Evolutionary conservation across 2,888 invertebrate species (phyloP), one percentile per base, ranked within the genome.

Genomic region (Tanaodytes sp.): DNA sequence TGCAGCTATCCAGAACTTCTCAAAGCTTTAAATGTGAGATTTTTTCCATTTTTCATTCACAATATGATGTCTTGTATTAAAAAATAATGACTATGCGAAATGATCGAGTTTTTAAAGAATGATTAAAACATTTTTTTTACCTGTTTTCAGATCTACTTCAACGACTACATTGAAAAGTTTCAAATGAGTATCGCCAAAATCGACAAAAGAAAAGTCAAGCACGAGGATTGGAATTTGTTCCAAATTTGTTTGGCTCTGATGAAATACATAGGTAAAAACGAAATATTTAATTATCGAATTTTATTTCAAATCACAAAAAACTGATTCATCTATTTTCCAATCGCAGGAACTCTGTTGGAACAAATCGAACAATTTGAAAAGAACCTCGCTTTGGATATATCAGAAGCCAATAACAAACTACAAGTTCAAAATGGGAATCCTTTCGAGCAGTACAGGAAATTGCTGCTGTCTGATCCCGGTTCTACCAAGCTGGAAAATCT

Each of bases 341-440:
- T n/a, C n/a, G 76, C 85, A 72, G 91, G 92, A 0, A 91, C 92
- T 73, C 88, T 93, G 54, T 86, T 92, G 70, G 84, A 88, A 66
- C 89, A 91, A 74, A 80, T 92, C 4, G 90, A 91, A 68, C 89
- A 90, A 74, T 87, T 92, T 67, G 93, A 93, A 80, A 88, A 89
- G 75, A 87, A 87, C 30, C 81, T 93, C 14, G 87, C 90, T 1
- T 83, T 86, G n/a, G 88, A 88, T 48, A 87, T 92, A 64, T 81
- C 88, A 57, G 86, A 89, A 74, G 79, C 85, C 15, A 86, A 88
- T 72, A 76, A 79, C 79, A 84, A 82, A 72, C 63, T 83, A 15
- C 76, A 80, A 54, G 80, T 65, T 67, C 71, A 77, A 12, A 75
- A 73, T 27, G 71, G 74, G 6, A 79, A 80, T 12, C 80, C 79